Base-by-base conservation (phyloP, 2,888 invertebrate genomes). In the Pyralis farinalis region DNA sequence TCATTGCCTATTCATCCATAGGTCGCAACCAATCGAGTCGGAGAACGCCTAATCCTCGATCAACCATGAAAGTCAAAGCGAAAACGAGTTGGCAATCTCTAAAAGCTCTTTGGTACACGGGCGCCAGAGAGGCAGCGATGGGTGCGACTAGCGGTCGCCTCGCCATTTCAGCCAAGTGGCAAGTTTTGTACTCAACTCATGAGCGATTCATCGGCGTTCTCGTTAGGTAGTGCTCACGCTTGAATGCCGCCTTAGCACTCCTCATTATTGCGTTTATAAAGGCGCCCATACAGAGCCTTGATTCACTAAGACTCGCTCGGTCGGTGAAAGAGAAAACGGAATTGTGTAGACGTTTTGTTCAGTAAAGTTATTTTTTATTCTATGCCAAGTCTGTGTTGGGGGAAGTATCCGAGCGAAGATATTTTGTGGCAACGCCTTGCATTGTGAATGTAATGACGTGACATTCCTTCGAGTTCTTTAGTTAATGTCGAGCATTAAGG, bases 251-350 rank as follows among this genome's bases (percentile, higher is more conserved):
- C 77, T 84, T 80, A 76, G 76, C 76, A 81, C 82, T 86, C 65
- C 86, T 86, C 85, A 85, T 88, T 88, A 88, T 87, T 86, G 85
- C 86, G 85, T 86, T 86, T 86, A 87, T 87, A 86, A 87, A 87
- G 72, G 83, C 83, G 67, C 61, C 81, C 71, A 85, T 86, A 85
- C 72, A 86, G 72, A 70, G 68, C 62, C 69, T 66, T 77, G 83
- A 83, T 85, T 83, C 80, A 84, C 83, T 80, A 85, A 85, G 80
- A 76, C 76, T 67, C 70, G 76, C 77, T 72, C 63, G 60, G 73
- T 68, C 67, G 66, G 71, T 85, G 83, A 85, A 86, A 88, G 81
- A 80, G 81, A 82, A 87, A 87, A 86, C 81, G 83, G 84, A 71
- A 84, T 85, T 86, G 84, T 87, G 84, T 74, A 74, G 69, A 72